Conservation (phyloP, 2,113 vertebrate species). For the Lasiurus cinereus region DNA sequence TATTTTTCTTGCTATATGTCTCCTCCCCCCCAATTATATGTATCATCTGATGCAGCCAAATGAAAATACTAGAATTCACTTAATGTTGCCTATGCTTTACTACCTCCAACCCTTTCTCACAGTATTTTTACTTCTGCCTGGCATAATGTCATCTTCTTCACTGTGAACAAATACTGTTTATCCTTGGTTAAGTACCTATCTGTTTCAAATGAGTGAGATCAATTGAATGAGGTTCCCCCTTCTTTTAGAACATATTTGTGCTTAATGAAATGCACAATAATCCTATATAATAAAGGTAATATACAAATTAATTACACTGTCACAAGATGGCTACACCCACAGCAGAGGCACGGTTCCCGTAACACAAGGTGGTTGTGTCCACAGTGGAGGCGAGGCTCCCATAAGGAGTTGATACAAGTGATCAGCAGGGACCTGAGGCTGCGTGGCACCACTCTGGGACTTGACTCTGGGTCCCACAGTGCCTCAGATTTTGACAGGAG, state of each 20-base stretch:
- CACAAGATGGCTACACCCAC: too few species aligned
- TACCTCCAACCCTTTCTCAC: background rate
- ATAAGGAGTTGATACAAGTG: too few species aligned
- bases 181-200: background rate
- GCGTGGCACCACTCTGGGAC: too few species aligned
- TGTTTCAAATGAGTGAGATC: background rate
- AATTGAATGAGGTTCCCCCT: background rate
- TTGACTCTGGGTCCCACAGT: too few species aligned
- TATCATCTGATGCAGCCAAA: background rate
- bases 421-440: too few species aligned
- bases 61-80: background rate
- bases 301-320: too few species aligned
- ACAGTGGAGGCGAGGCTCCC: too few species aligned
- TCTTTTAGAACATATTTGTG: slow-evolving; percentile 1
- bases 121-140: background rate
- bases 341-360: too few species aligned
- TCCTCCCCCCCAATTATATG: background rate
- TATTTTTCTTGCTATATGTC: background rate
- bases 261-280: background rate
- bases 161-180: background rate
- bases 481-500: too few species aligned
- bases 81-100: background rate
- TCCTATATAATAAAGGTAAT: too few species aligned
- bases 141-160: background rate
- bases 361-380: too few species aligned